phyloP scores from a whole-genome alignment of 2,797 vertebrate genomes.

The Myiothlypis chrysogaster region DNA sequence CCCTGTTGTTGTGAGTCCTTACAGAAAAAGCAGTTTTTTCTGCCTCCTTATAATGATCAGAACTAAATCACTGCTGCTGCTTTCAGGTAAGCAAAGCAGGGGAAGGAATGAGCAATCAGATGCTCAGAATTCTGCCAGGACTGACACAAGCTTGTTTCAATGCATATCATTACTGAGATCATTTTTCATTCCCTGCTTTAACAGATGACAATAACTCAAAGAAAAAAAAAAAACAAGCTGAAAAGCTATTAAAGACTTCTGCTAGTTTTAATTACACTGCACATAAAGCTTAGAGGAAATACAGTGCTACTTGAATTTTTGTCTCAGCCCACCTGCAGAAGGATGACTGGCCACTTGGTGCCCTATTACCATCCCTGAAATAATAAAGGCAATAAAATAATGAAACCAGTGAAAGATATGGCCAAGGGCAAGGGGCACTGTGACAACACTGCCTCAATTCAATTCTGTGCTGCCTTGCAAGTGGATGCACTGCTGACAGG shows the following conservation, averaged over 20 bases:
- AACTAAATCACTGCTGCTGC: not conserved
- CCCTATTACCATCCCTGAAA: conserved; percentile 40
- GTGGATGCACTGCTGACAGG: not conserved
- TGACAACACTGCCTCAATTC: not conserved
- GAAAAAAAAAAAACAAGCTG: conserved; percentile 3
- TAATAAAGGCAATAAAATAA: conserved; percentile 63
- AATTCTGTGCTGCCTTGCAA: conserved; percentile 24
- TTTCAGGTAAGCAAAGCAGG: conserved; percentile 31
- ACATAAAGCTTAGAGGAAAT: not conserved
- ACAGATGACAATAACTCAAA: conserved; percentile 22
- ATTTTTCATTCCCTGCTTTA: conserved; percentile 35
- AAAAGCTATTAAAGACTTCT: conserved; percentile 32
- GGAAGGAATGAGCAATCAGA: conserved; percentile 2
- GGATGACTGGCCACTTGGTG: not conserved
- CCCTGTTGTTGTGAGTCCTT: not conserved
- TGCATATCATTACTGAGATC: not conserved
- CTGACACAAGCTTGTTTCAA: conserved; percentile 1
- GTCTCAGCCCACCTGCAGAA: conserved; percentile 35
- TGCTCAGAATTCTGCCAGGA: conserved; percentile 16
- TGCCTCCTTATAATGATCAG: not conserved
- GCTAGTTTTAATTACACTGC: conserved; percentile 44
- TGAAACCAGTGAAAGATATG: conserved; percentile 44
- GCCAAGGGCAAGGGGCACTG: conserved; percentile 56
- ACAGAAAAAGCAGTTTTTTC: not conserved
- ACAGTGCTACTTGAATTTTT: not conserved